Conservation (phyloP, 1,140 invertebrate species). For the Gonatopus flavifemur region DNA sequence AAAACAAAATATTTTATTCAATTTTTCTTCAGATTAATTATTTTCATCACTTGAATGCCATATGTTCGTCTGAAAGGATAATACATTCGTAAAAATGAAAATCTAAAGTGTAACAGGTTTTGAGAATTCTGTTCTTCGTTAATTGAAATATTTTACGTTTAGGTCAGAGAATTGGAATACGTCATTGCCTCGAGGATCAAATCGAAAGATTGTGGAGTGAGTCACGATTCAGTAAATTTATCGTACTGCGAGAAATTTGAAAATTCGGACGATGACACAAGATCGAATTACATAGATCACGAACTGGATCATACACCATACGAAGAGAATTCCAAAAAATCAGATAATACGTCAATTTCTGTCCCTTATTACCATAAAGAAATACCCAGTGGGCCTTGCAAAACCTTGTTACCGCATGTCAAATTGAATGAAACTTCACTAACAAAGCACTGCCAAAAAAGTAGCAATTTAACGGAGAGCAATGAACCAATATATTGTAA, state of each 20-base stretch:
- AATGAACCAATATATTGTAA: slow-evolving; percentile 5
- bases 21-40: too few relatives aligned
- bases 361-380: neutral
- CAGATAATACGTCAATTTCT: slow-evolving; percentile 4
- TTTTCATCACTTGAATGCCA: too few relatives aligned
- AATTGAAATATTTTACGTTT: slow-evolving; percentile 14
- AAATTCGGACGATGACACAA: slow-evolving; percentile 13
- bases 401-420: neutral
- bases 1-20: too few relatives aligned
- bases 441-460: slow-evolving; percentile 4
- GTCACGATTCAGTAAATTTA: too few relatives aligned
- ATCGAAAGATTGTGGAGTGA: slow-evolving; percentile 19
- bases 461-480: slow-evolving; percentile 10
- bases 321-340: slow-evolving; percentile 15
- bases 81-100: too few relatives aligned
- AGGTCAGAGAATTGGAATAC: slow-evolving; percentile 57
- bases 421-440: slow-evolving; percentile 14
- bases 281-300: slow-evolving; percentile 15
- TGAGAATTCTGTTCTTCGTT: too few relatives aligned
- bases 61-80: too few relatives aligned
- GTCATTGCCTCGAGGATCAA: slow-evolving; percentile 45
- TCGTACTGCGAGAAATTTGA: too few relatives aligned
- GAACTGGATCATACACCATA: slow-evolving; percentile 32
- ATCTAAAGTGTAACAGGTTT: too few relatives aligned
- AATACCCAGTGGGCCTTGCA: slow-evolving; percentile 1